Conservation (phyloP, 2,888 invertebrate species). For the Cremastobaeus sp. region DNA sequence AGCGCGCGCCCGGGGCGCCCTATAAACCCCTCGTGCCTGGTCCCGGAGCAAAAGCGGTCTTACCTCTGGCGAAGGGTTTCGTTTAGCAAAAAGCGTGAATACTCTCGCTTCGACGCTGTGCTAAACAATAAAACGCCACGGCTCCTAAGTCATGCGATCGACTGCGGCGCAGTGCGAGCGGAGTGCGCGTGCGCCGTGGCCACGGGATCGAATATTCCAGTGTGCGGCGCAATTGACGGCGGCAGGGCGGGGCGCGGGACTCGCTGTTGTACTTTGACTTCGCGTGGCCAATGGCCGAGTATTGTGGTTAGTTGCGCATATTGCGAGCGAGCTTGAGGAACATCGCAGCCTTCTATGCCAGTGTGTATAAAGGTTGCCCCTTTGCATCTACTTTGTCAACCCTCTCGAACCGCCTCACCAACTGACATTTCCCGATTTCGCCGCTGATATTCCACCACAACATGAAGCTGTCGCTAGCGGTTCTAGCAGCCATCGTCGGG, state of each 20-base stretch:
- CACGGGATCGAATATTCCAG: slow-evolving; percentile 30
- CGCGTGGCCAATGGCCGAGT: slow-evolving; percentile 65
- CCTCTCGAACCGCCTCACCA: not conserved
- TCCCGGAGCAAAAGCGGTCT: no score
- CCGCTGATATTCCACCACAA: no score
- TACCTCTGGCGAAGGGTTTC: slow-evolving; percentile 1
- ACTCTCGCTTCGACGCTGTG: slow-evolving; percentile 78
- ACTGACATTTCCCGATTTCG: not conserved
- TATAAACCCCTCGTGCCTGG: not conserved
- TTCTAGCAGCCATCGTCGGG: slow-evolving; percentile 80
- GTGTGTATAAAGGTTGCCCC: slow-evolving; percentile 91
- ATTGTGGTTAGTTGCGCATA: slow-evolving; percentile 54
- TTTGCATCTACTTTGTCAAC: slow-evolving; percentile 47
- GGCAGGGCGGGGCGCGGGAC: not conserved
- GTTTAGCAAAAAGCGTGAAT: slow-evolving; percentile 76
- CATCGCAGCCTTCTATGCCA: slow-evolving; percentile 88
- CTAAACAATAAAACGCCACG: slow-evolving; percentile 68
- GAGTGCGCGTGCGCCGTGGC: slow-evolving; percentile 50
- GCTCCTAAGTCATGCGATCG: slow-evolving; percentile 63
- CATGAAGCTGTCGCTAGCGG: slow-evolving; percentile 79
- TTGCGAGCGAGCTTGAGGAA: slow-evolving; percentile 40
- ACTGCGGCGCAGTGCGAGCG: slow-evolving; percentile 60
- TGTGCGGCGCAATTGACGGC: slow-evolving; percentile 15
- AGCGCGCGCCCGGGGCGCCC: not conserved
- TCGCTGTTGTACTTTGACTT: slow-evolving; percentile 54